Base-by-base conservation (phyloP, 2,797 vertebrate species). In the Geotrypetes seraphini region DNA sequence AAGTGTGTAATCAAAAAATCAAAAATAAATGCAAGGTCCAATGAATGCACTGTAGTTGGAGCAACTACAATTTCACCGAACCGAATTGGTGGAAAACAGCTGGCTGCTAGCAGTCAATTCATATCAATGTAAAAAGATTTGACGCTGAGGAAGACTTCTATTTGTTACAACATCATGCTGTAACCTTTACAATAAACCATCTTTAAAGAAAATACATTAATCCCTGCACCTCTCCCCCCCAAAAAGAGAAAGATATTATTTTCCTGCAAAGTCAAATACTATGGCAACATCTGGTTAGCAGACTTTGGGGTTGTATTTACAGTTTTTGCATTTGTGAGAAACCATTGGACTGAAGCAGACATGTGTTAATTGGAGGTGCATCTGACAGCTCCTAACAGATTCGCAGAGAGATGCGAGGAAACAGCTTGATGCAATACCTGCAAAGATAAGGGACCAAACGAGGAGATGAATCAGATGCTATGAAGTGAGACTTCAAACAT, bases 311-410 rank as follows among this genome's bases (percentile, higher is more conserved):
- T 58, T 67, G 62, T 62, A 54, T 53, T 55, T 73, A 55, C 44
- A 66, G 75, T 66, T 62, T 73, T 75, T 74, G 53, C 60, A 65
- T 69, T 73, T 72, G 68, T 72, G 71, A 61, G 72, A 84, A n/a
- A 47, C 66, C 59, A 60, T 57, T 84, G 78, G 78, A 75, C 77
- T 86, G 80, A 78, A 89, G 84, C 77, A 83, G 84, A 87, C 82
- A 82, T 78, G 73, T 79, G 74, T 89, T 91, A 92, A 92, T 90
- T 94, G 84, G 77, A 79, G 85, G 76, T 72, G 73, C 80, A 81
- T 84, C 66, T 90, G 89, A 91, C 87, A 89, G 83, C 73, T 83
- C 55, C 44, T 37, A 62, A 51, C 58, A 63, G 50, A 64, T 75
- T 62, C 72, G 63, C 60, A 75, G 61, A 66, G 57, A n/a, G n/a